These are phyloP conservation scores for Drosophila flavopinicola DNA, from an alignment of 2,888 invertebrate species.

Conservation along the genomic window DNA sequence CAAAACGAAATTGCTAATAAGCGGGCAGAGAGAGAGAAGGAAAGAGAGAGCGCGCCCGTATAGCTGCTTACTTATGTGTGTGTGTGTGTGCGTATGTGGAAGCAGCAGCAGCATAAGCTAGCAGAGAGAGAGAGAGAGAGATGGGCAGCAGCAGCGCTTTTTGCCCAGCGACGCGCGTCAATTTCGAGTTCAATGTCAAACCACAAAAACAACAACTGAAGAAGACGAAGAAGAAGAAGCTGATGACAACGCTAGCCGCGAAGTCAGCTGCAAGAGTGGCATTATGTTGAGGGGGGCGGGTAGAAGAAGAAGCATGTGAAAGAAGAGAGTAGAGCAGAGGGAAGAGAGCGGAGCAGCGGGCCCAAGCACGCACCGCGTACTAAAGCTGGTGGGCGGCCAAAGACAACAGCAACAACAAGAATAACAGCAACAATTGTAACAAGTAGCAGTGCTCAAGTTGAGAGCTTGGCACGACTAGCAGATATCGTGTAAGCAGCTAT, in stretches of 20 bases:
- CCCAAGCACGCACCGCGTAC: conserved; percentile 16
- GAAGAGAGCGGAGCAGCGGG: conserved; percentile 15
- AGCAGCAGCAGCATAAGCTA: conserved; percentile 31
- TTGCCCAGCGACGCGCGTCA: conserved; percentile 71
- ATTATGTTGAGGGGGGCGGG: not conserved
- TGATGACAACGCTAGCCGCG: conserved; percentile 21
- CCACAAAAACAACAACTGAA: conserved; percentile 60
- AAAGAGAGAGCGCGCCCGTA: conserved; percentile 22
- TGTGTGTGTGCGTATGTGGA: conserved; percentile 27
- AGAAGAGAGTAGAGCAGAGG: not conserved
- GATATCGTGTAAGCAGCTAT: not conserved
- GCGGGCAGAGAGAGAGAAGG: conserved; percentile 21
- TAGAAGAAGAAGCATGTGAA: too few species aligned
- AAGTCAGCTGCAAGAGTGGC: conserved; percentile 1
- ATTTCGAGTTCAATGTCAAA: conserved; percentile 80
- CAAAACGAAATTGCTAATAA: conserved; percentile 71
- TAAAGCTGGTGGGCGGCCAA: conserved; percentile 23
- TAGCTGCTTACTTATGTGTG: conserved; percentile 14
- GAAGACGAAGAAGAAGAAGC: conserved; percentile 3
- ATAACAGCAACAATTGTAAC: conserved; percentile 14
- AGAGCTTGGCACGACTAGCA: not conserved
- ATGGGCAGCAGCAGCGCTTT: conserved; percentile 39
- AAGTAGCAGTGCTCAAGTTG: conserved; percentile 1
- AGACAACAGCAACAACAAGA: not conserved
- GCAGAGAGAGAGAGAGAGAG: conserved; percentile 4